Conservation (phyloP, 2,113 vertebrate species). For the Lepus timidus region DNA sequence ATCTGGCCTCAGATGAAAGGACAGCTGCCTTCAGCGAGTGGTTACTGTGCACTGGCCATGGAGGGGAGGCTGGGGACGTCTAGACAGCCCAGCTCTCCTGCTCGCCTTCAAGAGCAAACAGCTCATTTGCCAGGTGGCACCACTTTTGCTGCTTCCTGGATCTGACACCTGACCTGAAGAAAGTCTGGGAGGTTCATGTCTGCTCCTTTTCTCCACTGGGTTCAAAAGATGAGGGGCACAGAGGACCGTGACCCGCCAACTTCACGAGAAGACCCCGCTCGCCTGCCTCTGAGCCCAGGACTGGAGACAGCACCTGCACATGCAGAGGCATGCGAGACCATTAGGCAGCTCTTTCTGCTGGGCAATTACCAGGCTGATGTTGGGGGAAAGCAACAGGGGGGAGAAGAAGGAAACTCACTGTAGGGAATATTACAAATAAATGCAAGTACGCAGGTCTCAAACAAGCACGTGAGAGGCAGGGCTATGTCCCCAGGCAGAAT, state of each 20-base stretch:
- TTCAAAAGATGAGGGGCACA: not conserved
- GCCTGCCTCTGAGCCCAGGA: not conserved
- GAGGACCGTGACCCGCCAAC: not conserved
- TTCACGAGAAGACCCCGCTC: not conserved
- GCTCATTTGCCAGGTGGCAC: not conserved
- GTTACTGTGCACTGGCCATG: not conserved
- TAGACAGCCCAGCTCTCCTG: not conserved
- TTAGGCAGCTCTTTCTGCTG: not conserved
- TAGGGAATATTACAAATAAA: conserved; percentile 11
- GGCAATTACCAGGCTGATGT: not conserved
- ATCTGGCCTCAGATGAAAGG: not conserved
- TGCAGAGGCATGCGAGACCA: not conserved
- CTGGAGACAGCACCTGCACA: not conserved
- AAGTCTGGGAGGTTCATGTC: not conserved
- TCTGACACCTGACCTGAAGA: not conserved
- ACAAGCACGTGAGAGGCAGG: not conserved
- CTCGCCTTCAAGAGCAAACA: not conserved
- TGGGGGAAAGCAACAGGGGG: conserved; percentile 25
- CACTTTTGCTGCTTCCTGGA: not conserved
- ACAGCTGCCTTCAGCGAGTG: not conserved
- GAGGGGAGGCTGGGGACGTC: not conserved
- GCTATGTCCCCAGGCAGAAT: not conserved
- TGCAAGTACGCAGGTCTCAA: not conserved
- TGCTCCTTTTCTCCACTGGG: not conserved
- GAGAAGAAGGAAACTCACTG: not conserved